Conservation (phyloP, 2,797 vertebrate species). For the Poeciliopsis infans region DNA sequence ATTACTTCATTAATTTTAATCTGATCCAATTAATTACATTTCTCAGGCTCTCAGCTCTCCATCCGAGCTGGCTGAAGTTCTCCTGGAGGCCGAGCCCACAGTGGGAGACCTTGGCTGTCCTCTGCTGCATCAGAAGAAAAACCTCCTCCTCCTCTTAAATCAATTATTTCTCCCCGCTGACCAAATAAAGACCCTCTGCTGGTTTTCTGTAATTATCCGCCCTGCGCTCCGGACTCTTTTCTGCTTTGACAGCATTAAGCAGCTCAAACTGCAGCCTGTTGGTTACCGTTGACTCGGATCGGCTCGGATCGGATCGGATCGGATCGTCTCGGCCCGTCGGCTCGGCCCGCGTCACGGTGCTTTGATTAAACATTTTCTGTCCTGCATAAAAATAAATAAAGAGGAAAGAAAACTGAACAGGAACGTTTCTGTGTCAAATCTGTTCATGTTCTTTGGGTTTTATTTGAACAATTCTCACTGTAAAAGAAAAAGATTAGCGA, state of each 20-base stretch:
- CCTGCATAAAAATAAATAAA: too few species aligned
- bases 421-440: too few species aligned
- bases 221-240: constrained; percentile 52
- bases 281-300: not conserved
- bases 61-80: constrained; percentile 59
- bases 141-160: constrained; percentile 61
- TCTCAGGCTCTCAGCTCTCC: constrained; percentile 60
- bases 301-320: too few species aligned
- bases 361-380: too few species aligned
- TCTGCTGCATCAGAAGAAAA: constrained; percentile 56
- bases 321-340: too few species aligned
- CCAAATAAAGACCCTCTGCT: constrained; percentile 74
- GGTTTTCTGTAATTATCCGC: constrained; percentile 76
- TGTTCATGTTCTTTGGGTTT: too few species aligned
- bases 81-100: constrained; percentile 48
- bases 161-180: constrained; percentile 75
- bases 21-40: constrained; percentile 85
- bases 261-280: constrained; percentile 45
- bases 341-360: too few species aligned
- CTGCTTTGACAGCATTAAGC: constrained; percentile 68
- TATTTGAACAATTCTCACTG: too few species aligned
- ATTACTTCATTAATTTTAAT: constrained; percentile 88
- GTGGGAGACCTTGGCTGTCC: constrained; percentile 76
- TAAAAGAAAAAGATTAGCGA: too few species aligned
- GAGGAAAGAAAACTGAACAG: too few species aligned